A percentile compares a stretch with the other conserved stretches of the same genome.
Conservation (phyloP, 2,888 invertebrate species). For the Chironomus tentans region DNA sequence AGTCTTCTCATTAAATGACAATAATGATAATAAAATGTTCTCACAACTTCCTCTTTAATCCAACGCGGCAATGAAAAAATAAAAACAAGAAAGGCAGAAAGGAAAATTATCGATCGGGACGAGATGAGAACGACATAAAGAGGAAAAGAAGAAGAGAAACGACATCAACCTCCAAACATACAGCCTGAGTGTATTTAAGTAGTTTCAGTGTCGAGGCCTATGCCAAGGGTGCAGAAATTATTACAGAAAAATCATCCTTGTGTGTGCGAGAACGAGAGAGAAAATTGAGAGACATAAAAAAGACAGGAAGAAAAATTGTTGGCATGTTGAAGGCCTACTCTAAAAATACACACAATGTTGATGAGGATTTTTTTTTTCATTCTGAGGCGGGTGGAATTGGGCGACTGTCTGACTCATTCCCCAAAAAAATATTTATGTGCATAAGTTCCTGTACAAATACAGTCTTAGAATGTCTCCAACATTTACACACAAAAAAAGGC, state of each 20-base stretch:
- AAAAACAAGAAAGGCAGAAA: not conserved
- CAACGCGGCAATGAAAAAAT: not conserved
- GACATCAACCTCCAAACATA: not conserved
- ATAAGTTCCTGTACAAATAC: conserved; percentile 11
- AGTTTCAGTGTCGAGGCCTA: conserved; percentile 28
- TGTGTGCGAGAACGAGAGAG: not conserved
- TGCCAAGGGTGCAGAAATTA: conserved; percentile 29
- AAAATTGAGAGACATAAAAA: not conserved
- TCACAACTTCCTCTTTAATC: conserved; percentile 9
- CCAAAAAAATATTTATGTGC: not conserved
- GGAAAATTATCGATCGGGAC: conserved; percentile 16
- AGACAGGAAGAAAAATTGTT: conserved; percentile 1
- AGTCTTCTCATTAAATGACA: not conserved
- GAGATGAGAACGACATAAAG: not conserved
- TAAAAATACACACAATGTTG: conserved; percentile 5
- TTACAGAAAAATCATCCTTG: conserved; percentile 18
- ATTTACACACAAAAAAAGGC: no score
- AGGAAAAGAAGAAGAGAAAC: not conserved
- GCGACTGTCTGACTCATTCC: conserved; percentile 24
- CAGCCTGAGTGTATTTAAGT: not conserved
- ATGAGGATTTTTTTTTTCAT: no score
- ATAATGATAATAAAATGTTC: not conserved
- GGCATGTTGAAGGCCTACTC: conserved; percentile 17
- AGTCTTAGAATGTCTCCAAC: not conserved
- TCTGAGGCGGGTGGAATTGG: not conserved